These are phyloP conservation scores for Cephus sareptanus DNA, from an alignment of 2,888 invertebrate species.

Conservation along the genomic window DNA sequence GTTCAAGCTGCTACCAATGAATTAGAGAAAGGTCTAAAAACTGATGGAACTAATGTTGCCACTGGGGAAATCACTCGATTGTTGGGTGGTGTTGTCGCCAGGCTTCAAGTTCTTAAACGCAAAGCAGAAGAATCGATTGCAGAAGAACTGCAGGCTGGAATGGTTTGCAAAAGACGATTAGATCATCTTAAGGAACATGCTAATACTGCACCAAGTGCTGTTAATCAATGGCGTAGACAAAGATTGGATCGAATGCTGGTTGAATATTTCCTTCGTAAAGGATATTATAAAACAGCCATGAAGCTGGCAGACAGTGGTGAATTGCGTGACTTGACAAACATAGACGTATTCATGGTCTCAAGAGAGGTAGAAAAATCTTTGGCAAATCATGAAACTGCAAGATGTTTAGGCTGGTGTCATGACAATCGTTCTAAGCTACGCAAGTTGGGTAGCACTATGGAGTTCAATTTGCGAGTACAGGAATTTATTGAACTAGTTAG, in stretches of 20 bases:
- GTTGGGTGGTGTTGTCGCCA: slow-evolving; percentile 90
- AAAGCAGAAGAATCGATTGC: slow-evolving; percentile 95
- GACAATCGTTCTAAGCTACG: slow-evolving; percentile 95
- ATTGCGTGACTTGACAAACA: slow-evolving; percentile 90
- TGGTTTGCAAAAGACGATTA: slow-evolving; percentile 90
- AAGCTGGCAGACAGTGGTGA: slow-evolving; percentile 85
- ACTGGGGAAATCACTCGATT: slow-evolving; percentile 82
- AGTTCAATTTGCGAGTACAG: slow-evolving; percentile 92
- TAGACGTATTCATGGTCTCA: slow-evolving; percentile 87
- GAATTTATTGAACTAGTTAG: slow-evolving; percentile 97
- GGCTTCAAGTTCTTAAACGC: slow-evolving; percentile 88
- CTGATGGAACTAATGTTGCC: slow-evolving; percentile 64
- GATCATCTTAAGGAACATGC: slow-evolving; percentile 90
- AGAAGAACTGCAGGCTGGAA: slow-evolving; percentile 91
- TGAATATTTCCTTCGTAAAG: slow-evolving; percentile 94
- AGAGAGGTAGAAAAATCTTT: slow-evolving; percentile 90
- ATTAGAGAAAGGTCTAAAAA: slow-evolving; percentile 80
- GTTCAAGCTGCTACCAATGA: slow-evolving; percentile 84
- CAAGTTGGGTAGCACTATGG: slow-evolving; percentile 94
- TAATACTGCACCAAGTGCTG: slow-evolving; percentile 67
- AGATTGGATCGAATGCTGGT: slow-evolving; percentile 95
- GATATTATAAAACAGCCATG: slow-evolving; percentile 95
- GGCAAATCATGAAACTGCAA: slow-evolving; percentile 82
- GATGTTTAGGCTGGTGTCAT: slow-evolving; percentile 95
- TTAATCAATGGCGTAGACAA: slow-evolving; percentile 85